Conservation (phyloP, 2,113 vertebrate species). For the Chaetops frenatus region DNA sequence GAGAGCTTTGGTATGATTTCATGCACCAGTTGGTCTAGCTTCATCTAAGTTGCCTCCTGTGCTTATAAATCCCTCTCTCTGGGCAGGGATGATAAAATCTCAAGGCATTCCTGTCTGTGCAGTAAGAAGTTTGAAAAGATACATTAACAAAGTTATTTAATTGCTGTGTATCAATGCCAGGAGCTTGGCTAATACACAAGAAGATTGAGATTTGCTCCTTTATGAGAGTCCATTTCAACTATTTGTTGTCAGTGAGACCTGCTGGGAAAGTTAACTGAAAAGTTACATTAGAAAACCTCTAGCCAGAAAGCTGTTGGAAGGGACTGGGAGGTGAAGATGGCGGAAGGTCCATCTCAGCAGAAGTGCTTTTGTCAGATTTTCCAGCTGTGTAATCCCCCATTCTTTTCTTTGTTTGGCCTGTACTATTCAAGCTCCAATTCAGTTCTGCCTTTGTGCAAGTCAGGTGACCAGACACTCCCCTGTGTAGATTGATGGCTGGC, state of each 20-base stretch:
- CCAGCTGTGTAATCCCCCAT: neutral
- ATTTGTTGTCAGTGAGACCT: neutral
- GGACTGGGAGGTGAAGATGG: neutral
- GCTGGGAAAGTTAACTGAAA: neutral
- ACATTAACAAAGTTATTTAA: neutral
- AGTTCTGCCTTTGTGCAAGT: neutral
- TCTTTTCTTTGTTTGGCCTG: neutral
- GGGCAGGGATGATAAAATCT: neutral
- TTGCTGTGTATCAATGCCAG: neutral
- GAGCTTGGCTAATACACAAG: neutral
- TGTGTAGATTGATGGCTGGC: neutral
- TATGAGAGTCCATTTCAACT: neutral
- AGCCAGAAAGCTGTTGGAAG: neutral
- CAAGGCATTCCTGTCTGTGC: neutral
- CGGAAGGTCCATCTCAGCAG: neutral
- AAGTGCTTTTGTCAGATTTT: neutral
- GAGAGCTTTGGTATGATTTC: neutral
- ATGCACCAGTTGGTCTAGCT: neutral
- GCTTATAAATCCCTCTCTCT: neutral
- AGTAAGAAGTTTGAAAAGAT: neutral
- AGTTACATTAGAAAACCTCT: neutral
- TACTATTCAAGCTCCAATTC: neutral
- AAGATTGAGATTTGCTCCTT: neutral
- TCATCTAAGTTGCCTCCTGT: neutral
- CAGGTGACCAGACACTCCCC: neutral